Base-by-base conservation (phyloP, 2,888 invertebrate species). In the Mechanitis messenoides region DNA sequence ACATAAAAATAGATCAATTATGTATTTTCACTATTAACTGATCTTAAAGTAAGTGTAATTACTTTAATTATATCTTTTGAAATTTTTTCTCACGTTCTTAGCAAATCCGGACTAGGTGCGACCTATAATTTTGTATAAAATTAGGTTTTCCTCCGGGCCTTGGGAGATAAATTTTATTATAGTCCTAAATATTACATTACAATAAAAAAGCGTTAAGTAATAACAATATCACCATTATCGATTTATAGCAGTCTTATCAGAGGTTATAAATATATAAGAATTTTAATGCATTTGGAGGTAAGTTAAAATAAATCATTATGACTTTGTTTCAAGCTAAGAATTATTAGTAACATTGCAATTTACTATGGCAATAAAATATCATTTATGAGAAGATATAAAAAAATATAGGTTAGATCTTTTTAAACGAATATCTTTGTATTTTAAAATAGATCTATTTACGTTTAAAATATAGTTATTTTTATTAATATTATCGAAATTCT, bases 71-170 rank as follows among this genome's bases (percentile, higher is more conserved):
- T n/a, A 12, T 45, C 1, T 31, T 53, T 53, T 47, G 12, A 33
- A 45, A 20, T 9, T 42, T 56, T 31, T n/a, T 31, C 54, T 45
- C 20, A 53, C 28, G 65, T 65, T 62, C 67, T 56, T 62, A 64
- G 63, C 68, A 68, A 69, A 66, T 56, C 69, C 64, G 60, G 68
- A 20, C 74, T 70, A 72, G 69, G 62, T 75, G 77, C 76, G 80
- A 79, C 81, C 81, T 62, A 20, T 20, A 78, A 74, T 79, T 81
- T 71, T 67, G 54, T 64, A 61, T 71, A 68, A 73, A 74, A 68
- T 69, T 72, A 68, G 74, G 72, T 65, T 63, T 64, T 61, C 68
- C 60, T 65, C 67, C 60, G 64, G 69, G 59, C 64, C 63, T 70
- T 67, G 68, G 64, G 62, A 66, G 45, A 31, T 45, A 53, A 45